A percentile compares a stretch with the other conserved stretches of the same genome.
Conservation (phyloP, 2,888 invertebrate genomes). For the Selenia dentaria region DNA sequence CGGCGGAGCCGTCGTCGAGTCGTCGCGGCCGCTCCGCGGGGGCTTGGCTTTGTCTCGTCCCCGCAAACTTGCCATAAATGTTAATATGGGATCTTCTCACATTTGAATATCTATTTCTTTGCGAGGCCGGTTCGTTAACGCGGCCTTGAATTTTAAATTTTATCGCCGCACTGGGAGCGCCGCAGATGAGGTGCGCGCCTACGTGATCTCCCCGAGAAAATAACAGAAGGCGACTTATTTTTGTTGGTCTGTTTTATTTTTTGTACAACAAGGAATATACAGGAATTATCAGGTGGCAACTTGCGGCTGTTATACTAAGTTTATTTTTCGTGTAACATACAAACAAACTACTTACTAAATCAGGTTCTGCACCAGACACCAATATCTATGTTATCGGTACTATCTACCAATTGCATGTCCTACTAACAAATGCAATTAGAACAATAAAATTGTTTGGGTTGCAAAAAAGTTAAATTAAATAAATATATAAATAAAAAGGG, state of each 20-base stretch:
- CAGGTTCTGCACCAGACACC: too few relatives aligned
- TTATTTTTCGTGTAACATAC: too few relatives aligned
- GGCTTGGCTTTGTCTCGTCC: conserved; percentile 77
- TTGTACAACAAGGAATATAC: conserved; percentile 49
- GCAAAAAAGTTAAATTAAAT: too few relatives aligned
- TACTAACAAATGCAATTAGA: background rate
- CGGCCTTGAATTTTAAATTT: conserved; percentile 85
- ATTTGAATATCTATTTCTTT: conserved; percentile 85
- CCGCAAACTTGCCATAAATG: conserved; percentile 85
- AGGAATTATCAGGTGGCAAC: conserved; percentile 39
- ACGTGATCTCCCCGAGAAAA: conserved; percentile 78
- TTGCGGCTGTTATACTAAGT: background rate
- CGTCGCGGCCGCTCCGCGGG: conserved; percentile 47
- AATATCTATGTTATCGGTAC: too few relatives aligned
- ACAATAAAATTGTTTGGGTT: too few relatives aligned
- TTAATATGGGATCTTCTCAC: conserved; percentile 84
- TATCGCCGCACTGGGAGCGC: conserved; percentile 76
- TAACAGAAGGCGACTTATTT: conserved; percentile 69
- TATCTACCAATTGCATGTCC: background rate
- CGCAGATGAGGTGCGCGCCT: conserved; percentile 82
- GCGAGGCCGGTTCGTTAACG: conserved; percentile 84
- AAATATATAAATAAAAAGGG: too few relatives aligned
- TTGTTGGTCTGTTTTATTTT: conserved; percentile 67
- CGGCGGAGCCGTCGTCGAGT: conserved; percentile 24
- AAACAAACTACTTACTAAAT: too few relatives aligned